Percentiles rank a stretch among this genome's conserved stretches.
Evolutionary conservation across 2,888 invertebrate species (phyloP).

Genomic region (Hyles lineata): DNA sequence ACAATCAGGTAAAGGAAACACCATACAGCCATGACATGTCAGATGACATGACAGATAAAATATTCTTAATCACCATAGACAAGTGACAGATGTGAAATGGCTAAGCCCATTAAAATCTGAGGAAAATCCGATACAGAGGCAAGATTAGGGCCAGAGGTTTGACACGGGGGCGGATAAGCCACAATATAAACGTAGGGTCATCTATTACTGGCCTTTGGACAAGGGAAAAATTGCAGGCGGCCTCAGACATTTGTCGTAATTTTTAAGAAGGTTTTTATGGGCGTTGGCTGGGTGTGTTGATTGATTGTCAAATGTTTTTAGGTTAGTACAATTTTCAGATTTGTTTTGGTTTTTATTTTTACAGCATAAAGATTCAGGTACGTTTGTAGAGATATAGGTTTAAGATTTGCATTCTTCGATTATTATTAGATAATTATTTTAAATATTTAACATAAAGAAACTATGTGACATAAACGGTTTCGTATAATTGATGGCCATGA

Average conservation of each 20-base stretch:
- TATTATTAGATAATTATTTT: no score
- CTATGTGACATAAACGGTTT: no score
- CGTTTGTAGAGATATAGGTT: no score
- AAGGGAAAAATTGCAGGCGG: slow-evolving; percentile 28
- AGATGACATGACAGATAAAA: slow-evolving; percentile 23
- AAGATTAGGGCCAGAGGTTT: slow-evolving; percentile 32
- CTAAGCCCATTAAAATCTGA: slow-evolving; percentile 32
- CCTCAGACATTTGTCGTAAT: slow-evolving; percentile 21
- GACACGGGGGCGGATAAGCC: slow-evolving; percentile 32
- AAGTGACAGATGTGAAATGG: slow-evolving; percentile 31
- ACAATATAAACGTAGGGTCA: slow-evolving; percentile 30
- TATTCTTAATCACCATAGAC: slow-evolving; percentile 27
- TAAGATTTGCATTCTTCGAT: no score
- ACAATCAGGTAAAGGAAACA: neutral
- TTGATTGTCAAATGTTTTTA: neutral
- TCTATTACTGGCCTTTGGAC: slow-evolving; percentile 29
- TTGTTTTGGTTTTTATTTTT: neutral
- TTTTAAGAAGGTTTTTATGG: slow-evolving; percentile 16
- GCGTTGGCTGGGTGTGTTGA: neutral
- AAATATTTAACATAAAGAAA: no score
- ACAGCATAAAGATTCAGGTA: no score
- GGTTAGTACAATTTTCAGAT: neutral
- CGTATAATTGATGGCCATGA: no score
- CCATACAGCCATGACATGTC: neutral
- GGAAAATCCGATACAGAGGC: slow-evolving; percentile 32